A percentile compares a stretch with the other conserved stretches of the same genome.
phyloP scores from a whole-genome alignment of 2,888 invertebrate species.

The Gastracanthus pulcherrimus region DNA sequence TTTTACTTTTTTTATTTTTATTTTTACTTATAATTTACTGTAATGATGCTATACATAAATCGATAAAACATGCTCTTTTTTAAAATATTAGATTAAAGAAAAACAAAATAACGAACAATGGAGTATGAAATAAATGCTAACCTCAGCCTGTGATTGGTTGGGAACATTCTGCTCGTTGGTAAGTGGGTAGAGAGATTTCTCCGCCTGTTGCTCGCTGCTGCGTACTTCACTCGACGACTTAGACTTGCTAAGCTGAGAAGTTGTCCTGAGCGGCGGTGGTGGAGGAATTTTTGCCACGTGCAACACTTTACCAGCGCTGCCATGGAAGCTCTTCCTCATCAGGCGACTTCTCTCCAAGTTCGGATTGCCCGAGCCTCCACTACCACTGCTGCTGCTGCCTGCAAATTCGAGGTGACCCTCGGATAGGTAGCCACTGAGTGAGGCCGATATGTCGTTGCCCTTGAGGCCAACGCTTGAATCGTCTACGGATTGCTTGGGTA shows the following conservation, averaged over 20 bases:
- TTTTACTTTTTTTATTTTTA: not conserved
- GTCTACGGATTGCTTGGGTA: conserved; percentile 80
- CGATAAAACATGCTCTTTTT: no score
- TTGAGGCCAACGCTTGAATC: conserved; percentile 87
- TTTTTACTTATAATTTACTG: not conserved
- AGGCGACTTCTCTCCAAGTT: conserved; percentile 91
- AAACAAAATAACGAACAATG: not conserved
- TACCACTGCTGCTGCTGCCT: conserved; percentile 71
- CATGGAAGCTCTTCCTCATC: conserved; percentile 94
- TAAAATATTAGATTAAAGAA: not conserved
- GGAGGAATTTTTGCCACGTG: conserved; percentile 92
- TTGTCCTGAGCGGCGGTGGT: conserved; percentile 90
- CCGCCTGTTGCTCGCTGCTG: conserved; percentile 70
- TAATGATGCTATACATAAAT: no score
- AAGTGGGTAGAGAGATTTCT: conserved; percentile 64
- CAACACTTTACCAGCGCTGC: conserved; percentile 89
- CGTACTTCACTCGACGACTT: conserved; percentile 81
- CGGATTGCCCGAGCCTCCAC: conserved; percentile 84
- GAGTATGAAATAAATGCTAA: conserved; percentile 8
- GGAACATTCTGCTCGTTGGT: conserved; percentile 61
- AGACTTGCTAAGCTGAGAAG: conserved; percentile 88
- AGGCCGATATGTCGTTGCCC: conserved; percentile 81
- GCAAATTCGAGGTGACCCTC: conserved; percentile 91
- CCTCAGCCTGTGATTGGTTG: conserved; percentile 71
- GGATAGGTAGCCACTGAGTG: conserved; percentile 89